phyloP scores from a whole-genome alignment of 2,113 vertebrate species.

The Mohoua ochrocephala region DNA sequence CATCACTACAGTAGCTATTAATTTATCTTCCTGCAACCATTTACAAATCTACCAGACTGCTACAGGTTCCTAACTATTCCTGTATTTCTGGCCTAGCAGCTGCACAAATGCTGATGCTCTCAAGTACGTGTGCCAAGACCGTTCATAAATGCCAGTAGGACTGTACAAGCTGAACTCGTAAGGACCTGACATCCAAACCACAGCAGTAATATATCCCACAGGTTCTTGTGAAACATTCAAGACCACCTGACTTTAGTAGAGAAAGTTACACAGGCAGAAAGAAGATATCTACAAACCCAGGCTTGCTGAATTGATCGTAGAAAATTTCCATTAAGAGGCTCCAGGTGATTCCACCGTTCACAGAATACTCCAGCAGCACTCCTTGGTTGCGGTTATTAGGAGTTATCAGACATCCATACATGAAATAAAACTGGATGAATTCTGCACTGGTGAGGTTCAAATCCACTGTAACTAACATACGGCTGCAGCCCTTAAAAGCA shows the following conservation, averaged over 20 bases:
- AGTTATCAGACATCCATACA: conserved; percentile 95
- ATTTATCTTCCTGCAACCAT: neutral
- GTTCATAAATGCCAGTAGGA: neutral
- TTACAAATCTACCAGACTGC: neutral
- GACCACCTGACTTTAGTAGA: neutral
- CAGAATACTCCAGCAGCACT: conserved; percentile 93
- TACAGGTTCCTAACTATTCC: neutral
- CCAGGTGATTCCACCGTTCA: conserved; percentile 95
- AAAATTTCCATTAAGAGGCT: conserved; percentile 93
- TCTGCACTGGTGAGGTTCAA: conserved; percentile 93
- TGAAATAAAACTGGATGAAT: conserved; percentile 99
- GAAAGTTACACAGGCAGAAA: neutral
- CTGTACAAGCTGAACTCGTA: neutral
- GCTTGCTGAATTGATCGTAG: conserved; percentile 96
- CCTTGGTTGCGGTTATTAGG: conserved; percentile 94
- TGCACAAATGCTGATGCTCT: neutral
- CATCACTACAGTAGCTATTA: neutral
- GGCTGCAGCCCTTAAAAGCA: conserved; percentile 85
- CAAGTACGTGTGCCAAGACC: neutral
- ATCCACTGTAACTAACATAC: conserved; percentile 91
- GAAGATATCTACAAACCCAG: conserved; percentile 79
- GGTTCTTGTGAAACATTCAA: neutral
- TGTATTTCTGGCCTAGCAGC: neutral
- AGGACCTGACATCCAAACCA: neutral
- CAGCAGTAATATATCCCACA: neutral